phyloP scores from a whole-genome alignment of 2,113 vertebrate species.

The Amphilophus citrinellus region DNA sequence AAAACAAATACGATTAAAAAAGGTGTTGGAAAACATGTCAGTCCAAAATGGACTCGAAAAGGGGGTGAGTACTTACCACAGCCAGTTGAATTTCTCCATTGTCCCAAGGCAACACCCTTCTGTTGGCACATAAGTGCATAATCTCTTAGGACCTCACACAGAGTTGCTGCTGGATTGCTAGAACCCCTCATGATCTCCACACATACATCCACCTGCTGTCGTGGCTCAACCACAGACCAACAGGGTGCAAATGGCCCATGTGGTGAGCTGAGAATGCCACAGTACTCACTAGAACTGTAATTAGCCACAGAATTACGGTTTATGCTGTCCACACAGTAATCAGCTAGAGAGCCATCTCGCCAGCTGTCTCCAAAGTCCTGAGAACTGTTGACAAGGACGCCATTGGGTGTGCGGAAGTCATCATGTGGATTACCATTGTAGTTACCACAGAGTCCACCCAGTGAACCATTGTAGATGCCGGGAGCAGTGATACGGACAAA shows the following conservation, averaged over 20 bases:
- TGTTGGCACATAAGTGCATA: constrained; percentile 72
- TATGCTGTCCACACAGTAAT: constrained; percentile 33
- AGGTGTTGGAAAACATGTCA: rapidly evolving
- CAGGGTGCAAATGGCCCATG: constrained; percentile 68
- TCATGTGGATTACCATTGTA: constrained; percentile 53
- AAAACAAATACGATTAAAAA: background rate
- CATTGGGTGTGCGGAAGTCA: constrained; percentile 67
- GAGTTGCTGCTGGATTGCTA: background rate
- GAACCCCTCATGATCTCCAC: constrained; percentile 27
- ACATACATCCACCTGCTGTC: constrained; percentile 26
- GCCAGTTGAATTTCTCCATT: constrained; percentile 72
- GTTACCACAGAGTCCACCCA: constrained; percentile 76
- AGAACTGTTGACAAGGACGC: constrained; percentile 44
- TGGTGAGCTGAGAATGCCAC: constrained; percentile 47
- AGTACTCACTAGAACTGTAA: constrained; percentile 32
- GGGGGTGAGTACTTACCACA: constrained; percentile 52
- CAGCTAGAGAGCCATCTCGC: constrained; percentile 61
- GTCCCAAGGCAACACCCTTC: constrained; percentile 7
- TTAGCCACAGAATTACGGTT: background rate
- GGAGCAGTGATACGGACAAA: constrained; percentile 67
- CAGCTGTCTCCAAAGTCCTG: constrained; percentile 76
- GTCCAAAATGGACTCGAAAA: rapidly evolving
- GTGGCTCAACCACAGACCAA: background rate
- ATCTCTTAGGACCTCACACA: constrained; percentile 57
- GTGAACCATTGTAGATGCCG: constrained; percentile 50